Evolutionary conservation across 2,888 invertebrate species (phyloP), one percentile per base, ranked within the genome.

Genomic region (Drosophila ochracea): DNA sequence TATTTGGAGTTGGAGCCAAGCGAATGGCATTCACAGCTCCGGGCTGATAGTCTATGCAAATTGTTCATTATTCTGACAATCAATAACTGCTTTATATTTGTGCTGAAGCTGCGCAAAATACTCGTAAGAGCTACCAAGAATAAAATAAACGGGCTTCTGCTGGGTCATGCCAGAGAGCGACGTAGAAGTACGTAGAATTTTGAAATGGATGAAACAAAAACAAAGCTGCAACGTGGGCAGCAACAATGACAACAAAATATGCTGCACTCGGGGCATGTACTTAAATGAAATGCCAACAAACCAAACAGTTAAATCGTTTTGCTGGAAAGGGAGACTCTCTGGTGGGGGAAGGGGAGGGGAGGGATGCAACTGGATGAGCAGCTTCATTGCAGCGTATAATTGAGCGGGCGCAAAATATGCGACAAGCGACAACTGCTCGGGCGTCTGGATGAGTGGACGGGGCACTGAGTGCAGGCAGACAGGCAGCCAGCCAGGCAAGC

Each of bases 311-410:
- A 83, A 85, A 66, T 77, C 82, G 73, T 49, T 64, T 71, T 59
- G 71, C 63, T 53, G 54, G 11, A 43, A 31, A 9, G 43, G 69
- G 54, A 54, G 55, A 55, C 25, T 2, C 6, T 37, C 69, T 49
- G 59, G 69, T 25, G 3, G 25, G 25, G 28, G 28, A 7, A 4
- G 3, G 21, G 21, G 58, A 70, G 79, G 81, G n/a, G 58, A 70
- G 79, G 81, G n/a, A 1, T 68, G 72, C 73, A 57, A 68, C 78
- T 82, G 80, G 71, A 72, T 82, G 86, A 83, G 84, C 82, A 83
- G 87, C 87, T 87, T 89, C 89, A 87, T 89, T 87, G 89, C 83
- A 80, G 83, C 87, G 87, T 87, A 87, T 87, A 87, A 87, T 87
- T 87, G 87, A 87, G 89, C 77, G 80, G 74, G 73, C 85, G 77